Evolutionary conservation across 2,113 vertebrate genomes (phyloP).

Genomic region (Sander lucioperca): DNA sequence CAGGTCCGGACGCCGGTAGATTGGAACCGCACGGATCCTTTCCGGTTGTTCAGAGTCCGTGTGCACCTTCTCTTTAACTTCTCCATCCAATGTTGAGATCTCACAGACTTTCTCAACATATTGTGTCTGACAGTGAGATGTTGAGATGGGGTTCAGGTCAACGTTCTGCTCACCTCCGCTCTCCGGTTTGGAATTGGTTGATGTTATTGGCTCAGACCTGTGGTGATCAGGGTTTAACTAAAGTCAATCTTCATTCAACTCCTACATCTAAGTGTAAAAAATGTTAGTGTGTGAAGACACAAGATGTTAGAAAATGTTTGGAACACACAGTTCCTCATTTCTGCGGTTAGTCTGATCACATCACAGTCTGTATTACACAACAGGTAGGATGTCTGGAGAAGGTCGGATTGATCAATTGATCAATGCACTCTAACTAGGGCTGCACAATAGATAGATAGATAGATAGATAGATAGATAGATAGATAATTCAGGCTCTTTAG

Average conservation of each 20-base stretch:
- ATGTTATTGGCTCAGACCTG: slow-evolving; percentile 60
- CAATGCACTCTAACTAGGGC: neutral
- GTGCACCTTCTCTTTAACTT: neutral
- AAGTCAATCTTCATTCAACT: slow-evolving; percentile 52
- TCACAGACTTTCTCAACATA: neutral
- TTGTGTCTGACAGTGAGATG: neutral
- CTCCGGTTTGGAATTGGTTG: neutral
- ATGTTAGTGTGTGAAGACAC: neutral
- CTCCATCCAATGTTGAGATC: neutral
- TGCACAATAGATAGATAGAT: too few species aligned
- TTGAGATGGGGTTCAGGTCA: neutral
- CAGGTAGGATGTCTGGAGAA: neutral
- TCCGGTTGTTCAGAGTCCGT: neutral
- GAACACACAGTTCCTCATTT: slow-evolving; percentile 15
- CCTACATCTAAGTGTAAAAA: neutral
- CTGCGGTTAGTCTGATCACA: slow-evolving; percentile 1
- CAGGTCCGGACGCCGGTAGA: slow-evolving; percentile 92
- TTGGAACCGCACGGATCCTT: slow-evolving; percentile 83
- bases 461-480: too few species aligned
- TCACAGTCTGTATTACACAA: neutral
- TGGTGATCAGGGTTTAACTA: slow-evolving; percentile 57
- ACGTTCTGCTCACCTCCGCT: neutral
- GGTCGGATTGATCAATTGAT: neutral
- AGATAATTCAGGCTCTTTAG: too few species aligned
- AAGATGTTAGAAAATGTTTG: neutral